Base-by-base conservation (phyloP, 2,888 invertebrate genomes). In the Drosophila planitibia region DNA sequence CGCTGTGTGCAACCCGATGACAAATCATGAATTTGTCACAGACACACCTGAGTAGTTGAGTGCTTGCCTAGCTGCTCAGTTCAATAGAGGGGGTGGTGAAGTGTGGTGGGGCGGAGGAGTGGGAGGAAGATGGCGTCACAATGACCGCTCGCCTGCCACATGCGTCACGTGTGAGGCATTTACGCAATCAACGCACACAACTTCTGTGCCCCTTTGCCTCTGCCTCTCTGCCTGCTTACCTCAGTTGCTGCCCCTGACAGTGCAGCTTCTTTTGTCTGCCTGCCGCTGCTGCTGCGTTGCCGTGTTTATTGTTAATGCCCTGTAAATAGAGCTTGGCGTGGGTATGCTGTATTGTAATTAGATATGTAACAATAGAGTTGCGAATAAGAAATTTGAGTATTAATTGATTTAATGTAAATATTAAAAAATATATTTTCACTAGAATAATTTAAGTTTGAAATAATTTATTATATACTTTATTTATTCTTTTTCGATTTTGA, bases 1-100 rank as follows among this genome's bases (percentile, higher is more conserved):
- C 3, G 2, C 7, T 22, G 6, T 53, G 58, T 66, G 53, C 68
- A 67, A 68, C 55, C 61, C 72, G 85, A 76, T 83, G 76, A 87
- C 81, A 89, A 91, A 89, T 85, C 78, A 83, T 78, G 85, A 82
- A 80, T 88, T 85, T 85, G 79, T 83, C 74, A 81, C 62, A 62
- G 59, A 61, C 61, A 59, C 67, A 74, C 49, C 53, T 61, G 65
- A 39, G 25, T 7, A 35, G 28, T 1, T 30, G 7, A 1, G 41
- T 63, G 25, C 5, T 3, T 7, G 51, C 12, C 19, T 16, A 54
- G 41, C 25, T 10, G 35, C 19, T 19, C 16, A 54, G 41, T 32
- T 16, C 25, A 33, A 0, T 33, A 3, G 4, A 7, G 25, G 19
- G 16, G 19, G 5, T 35, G 28, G 2, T 14, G 22, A 16, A 25